These are phyloP conservation scores for Metalampra italica DNA, from an alignment of 2,888 invertebrate species.

Conservation along the genomic window DNA sequence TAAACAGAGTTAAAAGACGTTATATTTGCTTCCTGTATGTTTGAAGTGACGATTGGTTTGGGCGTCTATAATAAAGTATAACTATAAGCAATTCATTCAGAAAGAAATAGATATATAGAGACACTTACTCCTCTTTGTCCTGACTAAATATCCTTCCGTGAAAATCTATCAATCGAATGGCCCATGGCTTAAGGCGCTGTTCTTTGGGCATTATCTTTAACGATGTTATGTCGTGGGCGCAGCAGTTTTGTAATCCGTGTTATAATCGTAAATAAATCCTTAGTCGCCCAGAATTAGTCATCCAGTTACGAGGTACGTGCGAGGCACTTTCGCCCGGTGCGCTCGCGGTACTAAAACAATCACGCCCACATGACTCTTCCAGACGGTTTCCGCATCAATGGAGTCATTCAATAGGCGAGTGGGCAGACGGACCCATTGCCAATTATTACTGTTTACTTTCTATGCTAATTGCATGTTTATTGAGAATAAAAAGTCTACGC, in stretches of 20 bases:
- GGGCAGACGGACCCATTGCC: constrained; percentile 54
- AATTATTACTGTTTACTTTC: constrained; percentile 68
- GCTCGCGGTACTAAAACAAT: constrained; percentile 33
- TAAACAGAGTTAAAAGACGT: too few relatives aligned
- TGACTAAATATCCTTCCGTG: too few relatives aligned
- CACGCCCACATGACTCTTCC: constrained; percentile 53
- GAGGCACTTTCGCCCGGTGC: constrained; percentile 15
- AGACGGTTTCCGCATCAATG: constrained; percentile 50
- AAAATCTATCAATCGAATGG: too few relatives aligned
- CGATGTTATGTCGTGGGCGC: neutral
- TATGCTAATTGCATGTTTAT: constrained; percentile 47
- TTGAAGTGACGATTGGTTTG: too few relatives aligned
- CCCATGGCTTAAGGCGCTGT: too few relatives aligned
- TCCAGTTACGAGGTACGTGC: constrained; percentile 11
- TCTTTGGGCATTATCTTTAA: too few relatives aligned
- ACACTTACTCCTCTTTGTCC: too few relatives aligned
- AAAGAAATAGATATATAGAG: too few relatives aligned
- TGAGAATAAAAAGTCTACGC: neutral
- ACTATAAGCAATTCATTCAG: too few relatives aligned
- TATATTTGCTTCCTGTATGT: too few relatives aligned
- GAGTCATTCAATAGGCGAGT: constrained; percentile 46
- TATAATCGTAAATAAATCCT: neutral
- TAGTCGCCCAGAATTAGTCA: constrained; percentile 9
- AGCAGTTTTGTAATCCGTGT: neutral
- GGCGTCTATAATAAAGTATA: too few relatives aligned